Evolutionary conservation across 2,797 vertebrate genomes (phyloP), one percentile per base, ranked within the genome.

Genomic region (Falco concolor): DNA sequence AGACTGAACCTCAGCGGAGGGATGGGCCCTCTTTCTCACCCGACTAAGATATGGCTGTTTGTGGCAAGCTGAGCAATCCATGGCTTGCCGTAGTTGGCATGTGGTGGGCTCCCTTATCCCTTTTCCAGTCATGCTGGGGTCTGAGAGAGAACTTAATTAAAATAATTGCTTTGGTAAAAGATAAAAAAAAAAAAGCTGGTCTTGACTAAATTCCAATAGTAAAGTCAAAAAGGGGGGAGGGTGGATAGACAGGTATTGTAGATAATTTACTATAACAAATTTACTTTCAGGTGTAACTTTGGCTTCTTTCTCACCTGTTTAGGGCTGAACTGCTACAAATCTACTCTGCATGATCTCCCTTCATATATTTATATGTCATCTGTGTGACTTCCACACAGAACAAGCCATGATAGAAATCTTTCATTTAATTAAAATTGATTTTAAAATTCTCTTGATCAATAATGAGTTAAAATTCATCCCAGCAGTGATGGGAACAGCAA

Each of bases 381-480:
- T 96, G 94, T 97, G 97, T 98, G 97, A 96, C 97, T 97, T 96
- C 93, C 92, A 97, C 97, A 93, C 94, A 97, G 97, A 98, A 98
- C 97, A 95, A 98, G 97, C 94, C 83, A 93, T 98, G 97, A 97
- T 98, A 98, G 97, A 98, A 98, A 98, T 98, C 97, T 98, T 98
- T 98, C 97, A 98, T 98, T 98, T 98, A 98, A 98, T 98, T 98
- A 98, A 98, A 98, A 98, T 98, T 97, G 98, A 98, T 98, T 98
- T 98, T 97, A 98, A 98, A 98, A 98, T 98, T 98, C 97, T 78
- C 97, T 91, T 97, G 96, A 98, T 98, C 98, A 98, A 98, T 98
- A 98, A 96, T 84, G 97, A 98, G 97, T 98, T 98, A 98, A 98
- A 98, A 98, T 98, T 98, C 97, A 98, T 98, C 96, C 91, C 83